phyloP scores from a whole-genome alignment of 2,113 vertebrate genomes.

The Syngnathoides biaculeatus region DNA sequence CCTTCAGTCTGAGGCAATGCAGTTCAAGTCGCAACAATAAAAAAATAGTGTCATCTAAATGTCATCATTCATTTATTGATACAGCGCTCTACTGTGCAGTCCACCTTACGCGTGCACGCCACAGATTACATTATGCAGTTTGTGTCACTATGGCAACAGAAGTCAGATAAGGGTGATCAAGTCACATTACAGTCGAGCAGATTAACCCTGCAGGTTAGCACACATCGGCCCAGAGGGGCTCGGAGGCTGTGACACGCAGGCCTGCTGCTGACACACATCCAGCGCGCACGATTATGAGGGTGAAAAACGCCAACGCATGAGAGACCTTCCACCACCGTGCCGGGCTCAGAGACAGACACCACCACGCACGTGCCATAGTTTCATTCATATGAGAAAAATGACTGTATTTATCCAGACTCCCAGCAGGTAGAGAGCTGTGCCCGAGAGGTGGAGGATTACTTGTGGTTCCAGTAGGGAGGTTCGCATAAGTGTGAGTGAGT shows the following conservation, averaged over 20 bases:
- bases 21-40: no score
- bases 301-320: slow-evolving; percentile 42
- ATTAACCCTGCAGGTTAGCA: slow-evolving; percentile 19
- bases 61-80: neutral
- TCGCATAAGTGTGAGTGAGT: slow-evolving; percentile 4
- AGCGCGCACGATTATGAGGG: slow-evolving; percentile 25
- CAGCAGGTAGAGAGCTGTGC: slow-evolving; percentile 41
- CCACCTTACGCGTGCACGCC: neutral
- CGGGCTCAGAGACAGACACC: neutral
- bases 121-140: slow-evolving; percentile 26
- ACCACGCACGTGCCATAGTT: slow-evolving; percentile 42
- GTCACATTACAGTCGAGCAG: slow-evolving; percentile 9
- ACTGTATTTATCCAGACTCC: slow-evolving; percentile 2
- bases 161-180: slow-evolving; percentile 16
- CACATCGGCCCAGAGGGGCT: slow-evolving; percentile 38
- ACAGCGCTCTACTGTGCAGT: neutral
- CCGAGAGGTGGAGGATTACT: slow-evolving; percentile 11
- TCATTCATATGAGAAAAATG: slow-evolving; percentile 62
- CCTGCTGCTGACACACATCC: slow-evolving; percentile 24
- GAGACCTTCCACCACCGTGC: slow-evolving; percentile 10
- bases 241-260: slow-evolving; percentile 25
- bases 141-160: slow-evolving; percentile 41
- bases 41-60: no score
- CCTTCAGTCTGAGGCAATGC: no score
- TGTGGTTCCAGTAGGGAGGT: slow-evolving; percentile 13